A percentile compares a stretch with the other conserved stretches of the same genome.
phyloP scores from a whole-genome alignment of 2,113 vertebrate species.

The Eurystomus gularis region DNA sequence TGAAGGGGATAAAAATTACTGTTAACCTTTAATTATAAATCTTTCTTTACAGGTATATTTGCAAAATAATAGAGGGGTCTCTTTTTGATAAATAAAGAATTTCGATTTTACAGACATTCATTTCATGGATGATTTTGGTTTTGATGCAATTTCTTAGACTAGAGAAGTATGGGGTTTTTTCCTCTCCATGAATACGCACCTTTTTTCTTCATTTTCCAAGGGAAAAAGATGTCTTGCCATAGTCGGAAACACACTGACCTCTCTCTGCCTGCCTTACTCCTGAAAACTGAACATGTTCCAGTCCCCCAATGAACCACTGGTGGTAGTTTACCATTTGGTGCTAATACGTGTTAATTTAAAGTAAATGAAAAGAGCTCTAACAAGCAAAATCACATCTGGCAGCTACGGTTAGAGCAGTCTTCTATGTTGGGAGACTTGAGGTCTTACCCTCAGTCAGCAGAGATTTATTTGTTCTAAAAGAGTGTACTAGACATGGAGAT shows the following conservation, averaged over 20 bases:
- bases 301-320: neutral
- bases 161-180: neutral
- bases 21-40: neutral
- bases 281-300: fast-evolving
- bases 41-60: neutral
- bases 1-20: neutral
- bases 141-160: neutral
- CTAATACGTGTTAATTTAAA: neutral
- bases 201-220: neutral
- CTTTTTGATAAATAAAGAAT: neutral
- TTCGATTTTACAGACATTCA: neutral
- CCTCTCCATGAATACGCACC: neutral
- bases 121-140: neutral
- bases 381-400: neutral
- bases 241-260: neutral
- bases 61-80: neutral
- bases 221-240: neutral
- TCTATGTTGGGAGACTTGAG: neutral
- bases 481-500: neutral
- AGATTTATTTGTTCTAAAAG: neutral
- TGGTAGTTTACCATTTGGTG: neutral
- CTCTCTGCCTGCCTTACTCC: neutral
- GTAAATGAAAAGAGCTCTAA: neutral
- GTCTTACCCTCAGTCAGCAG: neutral
- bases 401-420: neutral